These are phyloP conservation scores for Trichogramma evanescens DNA, from an alignment of 2,888 invertebrate genomes.

Conservation along the genomic window DNA sequence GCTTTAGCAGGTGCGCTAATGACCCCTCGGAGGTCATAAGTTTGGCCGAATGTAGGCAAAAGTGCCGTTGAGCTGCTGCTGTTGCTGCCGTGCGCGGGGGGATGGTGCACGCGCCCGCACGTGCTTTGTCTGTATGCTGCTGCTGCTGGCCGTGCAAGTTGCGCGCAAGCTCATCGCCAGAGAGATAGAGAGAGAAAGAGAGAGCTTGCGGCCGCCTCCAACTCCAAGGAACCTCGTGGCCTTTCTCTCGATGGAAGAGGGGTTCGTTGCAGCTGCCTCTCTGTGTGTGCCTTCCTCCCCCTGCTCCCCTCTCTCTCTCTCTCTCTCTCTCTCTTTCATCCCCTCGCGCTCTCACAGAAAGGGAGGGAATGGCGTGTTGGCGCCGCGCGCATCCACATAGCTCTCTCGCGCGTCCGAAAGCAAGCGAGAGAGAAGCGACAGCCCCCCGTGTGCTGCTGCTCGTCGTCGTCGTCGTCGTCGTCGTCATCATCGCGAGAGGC, in stretches of 20 bases:
- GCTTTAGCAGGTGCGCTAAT: slow-evolving; percentile 39
- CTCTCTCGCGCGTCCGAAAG: slow-evolving; percentile 19
- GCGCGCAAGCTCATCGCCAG: too few relatives aligned
- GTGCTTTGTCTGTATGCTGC: too few relatives aligned
- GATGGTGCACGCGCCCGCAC: neutral
- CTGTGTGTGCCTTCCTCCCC: neutral
- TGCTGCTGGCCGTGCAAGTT: too few relatives aligned
- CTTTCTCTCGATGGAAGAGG: neutral
- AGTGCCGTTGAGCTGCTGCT: neutral
- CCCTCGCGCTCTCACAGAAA: neutral
- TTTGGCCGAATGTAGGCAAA: slow-evolving; percentile 24
- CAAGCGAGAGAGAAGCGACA: slow-evolving; percentile 15
- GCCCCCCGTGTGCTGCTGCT: slow-evolving; percentile 10
- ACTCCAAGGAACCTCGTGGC: too few relatives aligned
- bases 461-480: neutral
- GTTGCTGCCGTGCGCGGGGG: neutral
- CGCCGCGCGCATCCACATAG: slow-evolving; percentile 15
- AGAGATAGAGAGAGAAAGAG: too few relatives aligned
- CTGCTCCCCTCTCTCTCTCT: neutral
- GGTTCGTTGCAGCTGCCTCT: slow-evolving; percentile 3
- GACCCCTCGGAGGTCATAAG: slow-evolving; percentile 44
- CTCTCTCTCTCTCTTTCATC: neutral
- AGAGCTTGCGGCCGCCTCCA: too few relatives aligned
- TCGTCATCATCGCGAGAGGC: slow-evolving; percentile 7
- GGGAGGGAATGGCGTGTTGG: slow-evolving; percentile 6